Percentiles rank a stretch among this genome's conserved stretches.
Conservation (phyloP, 2,888 invertebrate species). For the Yponomeuta malinellus region DNA sequence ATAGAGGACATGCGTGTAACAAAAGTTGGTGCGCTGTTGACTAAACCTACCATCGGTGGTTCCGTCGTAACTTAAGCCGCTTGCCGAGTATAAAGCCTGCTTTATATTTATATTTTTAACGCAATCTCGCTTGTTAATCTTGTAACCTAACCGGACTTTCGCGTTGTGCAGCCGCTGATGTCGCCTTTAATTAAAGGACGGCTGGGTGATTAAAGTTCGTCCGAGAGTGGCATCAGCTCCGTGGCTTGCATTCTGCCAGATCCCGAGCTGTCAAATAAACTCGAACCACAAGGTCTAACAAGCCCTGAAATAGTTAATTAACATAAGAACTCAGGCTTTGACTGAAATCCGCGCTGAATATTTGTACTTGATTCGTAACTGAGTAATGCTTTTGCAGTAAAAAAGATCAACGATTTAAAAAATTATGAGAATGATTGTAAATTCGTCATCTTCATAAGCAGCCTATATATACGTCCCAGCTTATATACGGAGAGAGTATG, state of each 20-base stretch:
- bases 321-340: too few species aligned
- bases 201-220: constrained; percentile 40
- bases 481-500: too few species aligned
- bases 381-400: neutral
- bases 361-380: too few species aligned
- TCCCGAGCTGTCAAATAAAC: neutral
- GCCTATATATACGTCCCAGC: too few species aligned
- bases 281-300: too few species aligned
- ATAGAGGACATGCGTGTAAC: too few species aligned
- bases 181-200: constrained; percentile 56
- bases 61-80: neutral
- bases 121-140: neutral
- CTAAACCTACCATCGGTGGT: neutral
- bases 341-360: too few species aligned
- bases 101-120: neutral
- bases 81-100: neutral
- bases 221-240: constrained; percentile 26
- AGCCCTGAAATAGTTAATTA: too few species aligned
- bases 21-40: too few species aligned
- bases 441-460: too few species aligned
- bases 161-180: constrained; percentile 32
- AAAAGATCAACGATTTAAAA: neutral
- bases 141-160: constrained; percentile 32
- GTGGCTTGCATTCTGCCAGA: constrained; percentile 39
- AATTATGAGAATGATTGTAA: too few species aligned